phyloP scores from a whole-genome alignment of 1,140 invertebrate species.

The Drosophila kanapiae region DNA sequence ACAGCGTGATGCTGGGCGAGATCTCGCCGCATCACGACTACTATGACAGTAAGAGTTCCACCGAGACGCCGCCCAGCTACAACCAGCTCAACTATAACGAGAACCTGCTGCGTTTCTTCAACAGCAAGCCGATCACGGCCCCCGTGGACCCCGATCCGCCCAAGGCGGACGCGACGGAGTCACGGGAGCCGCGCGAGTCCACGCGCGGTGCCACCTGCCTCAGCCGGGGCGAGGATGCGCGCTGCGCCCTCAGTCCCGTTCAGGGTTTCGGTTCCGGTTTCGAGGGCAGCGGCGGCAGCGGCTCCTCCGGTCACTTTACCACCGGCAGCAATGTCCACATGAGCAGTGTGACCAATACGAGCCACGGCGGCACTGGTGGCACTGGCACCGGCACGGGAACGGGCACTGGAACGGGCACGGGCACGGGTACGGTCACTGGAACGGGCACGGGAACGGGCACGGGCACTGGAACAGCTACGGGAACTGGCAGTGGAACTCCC shows the following conservation, averaged over 20 bases:
- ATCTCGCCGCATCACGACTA: conserved; percentile 93
- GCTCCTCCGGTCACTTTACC: conserved; percentile 87
- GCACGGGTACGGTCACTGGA: conserved; percentile 74
- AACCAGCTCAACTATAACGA: conserved; percentile 95
- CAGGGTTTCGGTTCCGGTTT: conserved; percentile 75
- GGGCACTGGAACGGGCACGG: neutral
- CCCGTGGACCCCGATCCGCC: conserved; percentile 82
- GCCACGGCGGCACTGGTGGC: conserved; percentile 68
- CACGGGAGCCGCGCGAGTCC: conserved; percentile 43
- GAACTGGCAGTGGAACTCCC: neutral
- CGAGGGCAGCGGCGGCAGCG: conserved; percentile 86
- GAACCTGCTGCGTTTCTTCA: conserved; percentile 94
- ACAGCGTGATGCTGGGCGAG: conserved; percentile 93
- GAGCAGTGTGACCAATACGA: conserved; percentile 85
- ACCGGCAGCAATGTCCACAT: conserved; percentile 86
- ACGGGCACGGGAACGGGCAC: conserved; percentile 34
- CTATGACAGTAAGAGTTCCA: conserved; percentile 92
- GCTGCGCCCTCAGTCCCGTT: conserved; percentile 69
- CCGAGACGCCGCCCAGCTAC: conserved; percentile 93
- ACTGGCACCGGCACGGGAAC: conserved; percentile 49
- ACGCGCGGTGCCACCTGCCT: conserved; percentile 48
- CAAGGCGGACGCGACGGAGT: conserved; percentile 78
- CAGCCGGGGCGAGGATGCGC: conserved; percentile 56
- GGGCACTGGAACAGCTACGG: fast-evolving
- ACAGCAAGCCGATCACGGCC: conserved; percentile 90